Conservation (phyloP, 2,113 vertebrate genomes). For the Pluvianellus socialis region DNA sequence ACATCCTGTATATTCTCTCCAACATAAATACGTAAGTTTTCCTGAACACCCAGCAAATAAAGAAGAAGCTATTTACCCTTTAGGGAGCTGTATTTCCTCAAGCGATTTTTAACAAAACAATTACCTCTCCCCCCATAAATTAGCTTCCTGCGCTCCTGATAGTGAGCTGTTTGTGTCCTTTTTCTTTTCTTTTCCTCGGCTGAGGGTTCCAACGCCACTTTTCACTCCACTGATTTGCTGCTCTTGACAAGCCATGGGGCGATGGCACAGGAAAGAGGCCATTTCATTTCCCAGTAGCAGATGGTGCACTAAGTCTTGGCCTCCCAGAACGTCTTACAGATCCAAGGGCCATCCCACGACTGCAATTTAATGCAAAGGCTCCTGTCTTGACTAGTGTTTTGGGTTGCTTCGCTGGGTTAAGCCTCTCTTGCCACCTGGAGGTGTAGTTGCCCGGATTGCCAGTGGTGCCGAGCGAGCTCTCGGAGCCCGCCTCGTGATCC, state of each 20-base stretch:
- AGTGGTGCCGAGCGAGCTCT: neutral
- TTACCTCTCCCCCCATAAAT: slow-evolving; percentile 35
- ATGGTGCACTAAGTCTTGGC: neutral
- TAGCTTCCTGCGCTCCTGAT: slow-evolving; percentile 35
- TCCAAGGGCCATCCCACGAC: fast-evolving
- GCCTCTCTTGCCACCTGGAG: neutral
- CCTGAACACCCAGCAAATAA: slow-evolving; percentile 49
- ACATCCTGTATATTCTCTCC: slow-evolving; percentile 53
- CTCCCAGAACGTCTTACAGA: neutral
- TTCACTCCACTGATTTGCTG: neutral
- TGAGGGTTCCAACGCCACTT: fast-evolving
- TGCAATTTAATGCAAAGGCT: neutral
- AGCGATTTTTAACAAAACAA: slow-evolving; percentile 42
- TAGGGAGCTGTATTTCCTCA: slow-evolving; percentile 50
- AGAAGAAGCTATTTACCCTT: slow-evolving; percentile 37
- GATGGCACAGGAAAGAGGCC: neutral
- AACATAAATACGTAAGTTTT: slow-evolving; percentile 51
- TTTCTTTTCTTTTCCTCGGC: neutral
- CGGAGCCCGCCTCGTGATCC: fast-evolving
- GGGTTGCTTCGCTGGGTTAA: neutral
- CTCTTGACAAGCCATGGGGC: neutral
- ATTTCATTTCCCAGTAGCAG: slow-evolving; percentile 9
- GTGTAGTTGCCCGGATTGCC: neutral
- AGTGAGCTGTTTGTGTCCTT: neutral
- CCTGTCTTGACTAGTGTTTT: neutral